These are phyloP conservation scores for Archilochus colubris DNA, from an alignment of 2,113 vertebrate genomes.

Conservation along the genomic window DNA sequence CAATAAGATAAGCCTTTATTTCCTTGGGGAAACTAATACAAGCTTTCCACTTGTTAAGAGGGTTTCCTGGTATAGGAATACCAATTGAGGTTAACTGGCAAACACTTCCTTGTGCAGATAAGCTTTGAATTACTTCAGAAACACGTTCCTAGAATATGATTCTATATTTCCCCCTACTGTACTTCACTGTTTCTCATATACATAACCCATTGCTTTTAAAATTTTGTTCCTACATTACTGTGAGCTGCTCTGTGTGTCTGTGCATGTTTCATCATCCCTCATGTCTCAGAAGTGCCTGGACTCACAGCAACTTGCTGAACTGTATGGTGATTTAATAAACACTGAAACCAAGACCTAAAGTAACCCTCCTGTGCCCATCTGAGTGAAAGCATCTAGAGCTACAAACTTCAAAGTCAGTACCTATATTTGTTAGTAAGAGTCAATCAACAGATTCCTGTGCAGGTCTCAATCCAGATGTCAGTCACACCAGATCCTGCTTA, in stretches of 20 bases:
- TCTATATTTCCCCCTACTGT: neutral
- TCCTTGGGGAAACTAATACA: neutral
- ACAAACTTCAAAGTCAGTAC: neutral
- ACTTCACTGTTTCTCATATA: neutral
- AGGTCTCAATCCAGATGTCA: slow-evolving; percentile 13
- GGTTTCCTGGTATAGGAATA: slow-evolving; percentile 43
- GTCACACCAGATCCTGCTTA: neutral
- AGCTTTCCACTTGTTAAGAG: neutral
- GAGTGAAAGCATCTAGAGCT: neutral
- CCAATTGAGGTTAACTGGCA: slow-evolving; percentile 9
- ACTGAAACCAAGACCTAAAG: neutral
- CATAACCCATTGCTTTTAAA: neutral
- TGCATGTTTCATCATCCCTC: neutral
- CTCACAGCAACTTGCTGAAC: neutral
- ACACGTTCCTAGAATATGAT: neutral
- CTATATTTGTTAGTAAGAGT: neutral
- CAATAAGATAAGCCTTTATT: slow-evolving; percentile 24
- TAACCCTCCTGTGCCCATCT: neutral
- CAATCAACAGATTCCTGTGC: neutral
- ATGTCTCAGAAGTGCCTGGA: neutral
- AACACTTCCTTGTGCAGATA: slow-evolving; percentile 54
- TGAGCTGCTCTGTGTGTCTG: neutral
- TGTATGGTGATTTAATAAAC: neutral
- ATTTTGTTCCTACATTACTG: neutral
- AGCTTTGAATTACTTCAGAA: slow-evolving; percentile 40